These are phyloP conservation scores for Archegozetes longisetosus DNA, from an alignment of 1,140 invertebrate species.

Conservation along the genomic window DNA sequence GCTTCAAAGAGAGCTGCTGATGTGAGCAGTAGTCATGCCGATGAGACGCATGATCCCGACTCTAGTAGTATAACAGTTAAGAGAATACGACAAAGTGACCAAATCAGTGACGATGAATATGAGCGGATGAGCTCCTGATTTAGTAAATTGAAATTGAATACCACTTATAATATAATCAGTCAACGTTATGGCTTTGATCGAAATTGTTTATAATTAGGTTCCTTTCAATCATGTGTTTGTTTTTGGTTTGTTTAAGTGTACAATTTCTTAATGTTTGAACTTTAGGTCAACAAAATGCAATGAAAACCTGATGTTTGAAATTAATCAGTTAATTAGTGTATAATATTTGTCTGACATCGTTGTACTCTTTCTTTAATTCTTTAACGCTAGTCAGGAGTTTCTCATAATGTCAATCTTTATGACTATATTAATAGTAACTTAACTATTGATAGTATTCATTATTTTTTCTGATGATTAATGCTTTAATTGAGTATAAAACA, in stretches of 20 bases:
- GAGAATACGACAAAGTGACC: background rate
- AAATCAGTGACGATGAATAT: background rate
- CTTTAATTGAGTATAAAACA: background rate
- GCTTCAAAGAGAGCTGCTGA: background rate
- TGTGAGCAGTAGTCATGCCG: background rate
- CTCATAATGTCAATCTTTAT: too few species aligned
- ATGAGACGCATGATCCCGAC: background rate
- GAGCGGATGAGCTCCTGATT: background rate
- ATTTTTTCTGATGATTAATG: background rate
- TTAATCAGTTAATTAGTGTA: too few species aligned
- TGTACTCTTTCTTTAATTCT: background rate
- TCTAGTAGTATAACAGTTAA: background rate
- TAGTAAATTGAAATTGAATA: background rate
- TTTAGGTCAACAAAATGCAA: background rate
- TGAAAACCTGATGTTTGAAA: background rate
- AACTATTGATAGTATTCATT: background rate
- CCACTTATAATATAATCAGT: background rate
- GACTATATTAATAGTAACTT: background rate
- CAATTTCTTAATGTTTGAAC: background rate
- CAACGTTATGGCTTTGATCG: background rate
- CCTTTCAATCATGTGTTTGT: background rate
- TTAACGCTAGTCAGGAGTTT: too few species aligned
- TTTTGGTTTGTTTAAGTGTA: background rate
- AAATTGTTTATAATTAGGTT: background rate
- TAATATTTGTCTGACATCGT: background rate